Conservation (phyloP, 2,113 vertebrate species). For the Catharus bicknelli region DNA sequence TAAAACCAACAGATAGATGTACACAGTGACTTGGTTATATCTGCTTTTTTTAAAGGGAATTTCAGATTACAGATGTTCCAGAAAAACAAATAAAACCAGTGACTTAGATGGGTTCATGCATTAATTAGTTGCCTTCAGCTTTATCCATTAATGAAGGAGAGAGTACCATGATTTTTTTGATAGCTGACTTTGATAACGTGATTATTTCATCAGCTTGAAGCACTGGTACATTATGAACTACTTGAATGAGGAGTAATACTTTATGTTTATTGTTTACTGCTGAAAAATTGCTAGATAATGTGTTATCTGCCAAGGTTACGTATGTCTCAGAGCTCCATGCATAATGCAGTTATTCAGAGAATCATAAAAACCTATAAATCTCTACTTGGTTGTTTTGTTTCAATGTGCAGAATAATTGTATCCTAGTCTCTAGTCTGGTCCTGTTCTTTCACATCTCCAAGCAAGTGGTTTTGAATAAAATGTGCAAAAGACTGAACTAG, state of each 20-base stretch:
- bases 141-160: neutral
- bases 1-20: neutral
- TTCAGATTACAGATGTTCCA: neutral
- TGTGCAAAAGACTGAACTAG: neutral
- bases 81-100: neutral
- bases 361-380: neutral
- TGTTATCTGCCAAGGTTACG: neutral
- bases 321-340: neutral
- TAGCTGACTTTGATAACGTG: neutral
- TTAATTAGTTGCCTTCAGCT: neutral
- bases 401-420: neutral
- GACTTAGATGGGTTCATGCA: neutral
- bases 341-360: neutral
- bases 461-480: neutral
- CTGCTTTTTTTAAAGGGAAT: neutral
- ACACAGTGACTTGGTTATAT: neutral
- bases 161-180: neutral
- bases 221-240: neutral
- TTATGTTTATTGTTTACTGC: neutral
- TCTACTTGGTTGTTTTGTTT: neutral
- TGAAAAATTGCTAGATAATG: neutral
- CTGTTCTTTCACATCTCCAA: neutral
- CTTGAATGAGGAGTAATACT: neutral
- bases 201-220: neutral
- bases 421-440: neutral